Evolutionary conservation across 1,140 invertebrate species (phyloP), one percentile per base, ranked within the genome.

Genomic region (Portunus trituberculatus): DNA sequence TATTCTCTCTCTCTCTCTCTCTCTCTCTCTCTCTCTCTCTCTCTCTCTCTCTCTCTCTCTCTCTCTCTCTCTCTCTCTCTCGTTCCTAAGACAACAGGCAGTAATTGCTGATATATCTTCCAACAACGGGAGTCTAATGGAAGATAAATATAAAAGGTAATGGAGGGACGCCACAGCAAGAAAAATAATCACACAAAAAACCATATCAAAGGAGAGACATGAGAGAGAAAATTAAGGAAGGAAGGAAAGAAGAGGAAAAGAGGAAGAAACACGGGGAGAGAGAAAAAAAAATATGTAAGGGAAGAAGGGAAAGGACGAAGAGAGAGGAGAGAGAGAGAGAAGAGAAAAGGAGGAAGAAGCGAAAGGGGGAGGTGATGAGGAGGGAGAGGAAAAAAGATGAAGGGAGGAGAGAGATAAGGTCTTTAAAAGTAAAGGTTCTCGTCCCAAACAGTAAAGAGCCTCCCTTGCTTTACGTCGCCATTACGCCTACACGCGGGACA

Each of bases 131-230:
- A 76, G 67, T 76, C 67, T 76, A 76, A 76, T 76, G 67, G 67
- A 76, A 76, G 67, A 76, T 76, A 76, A 76, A 76, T 76, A 76
- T 76, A 76, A 76, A 76, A 76, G 67, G 67, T 76, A 76, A 76
- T 76, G 67, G 67, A 76, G 67, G 67, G 67, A 76, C 67, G 67
- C 0, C 25, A 76, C 10, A 76, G 6, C 67, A n/a, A 76, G 67
- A 76, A 76, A 76, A 76, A 76, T 76, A 76, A 76, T 76, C 67
- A 76, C 67, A 76, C 20, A 76, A 76, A 76, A 76, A 76, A 76
- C 67, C 67, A 7, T 76, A 76, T 76, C 67, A 76, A 76, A 76
- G 67, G 67, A n/a, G n/a, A 76, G 67, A 76, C 67, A 1, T n/a
- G 67, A 76, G 67, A 25, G 25, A 76, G 4, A 0, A 2, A 76